Conservation (phyloP, 2,888 invertebrate genomes). For the Zelleria hepariella region DNA sequence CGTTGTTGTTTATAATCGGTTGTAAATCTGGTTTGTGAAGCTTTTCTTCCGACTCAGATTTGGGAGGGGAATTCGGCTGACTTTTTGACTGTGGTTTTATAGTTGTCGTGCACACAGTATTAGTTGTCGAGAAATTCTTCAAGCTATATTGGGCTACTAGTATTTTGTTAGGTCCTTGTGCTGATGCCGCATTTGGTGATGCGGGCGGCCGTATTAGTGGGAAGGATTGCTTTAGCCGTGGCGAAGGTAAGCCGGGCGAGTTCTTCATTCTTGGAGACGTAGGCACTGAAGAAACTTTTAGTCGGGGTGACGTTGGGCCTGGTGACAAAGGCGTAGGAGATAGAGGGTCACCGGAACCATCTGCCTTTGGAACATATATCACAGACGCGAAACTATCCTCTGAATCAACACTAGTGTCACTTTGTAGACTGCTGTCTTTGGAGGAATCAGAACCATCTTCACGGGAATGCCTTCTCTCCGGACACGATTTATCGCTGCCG, state of each 20-base stretch:
- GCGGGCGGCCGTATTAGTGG: slow-evolving; percentile 73
- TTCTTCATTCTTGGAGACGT: slow-evolving; percentile 83
- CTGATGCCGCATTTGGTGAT: slow-evolving; percentile 69
- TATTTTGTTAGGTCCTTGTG: slow-evolving; percentile 70
- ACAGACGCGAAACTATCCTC: slow-evolving; percentile 95
- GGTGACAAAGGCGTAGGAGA: slow-evolving; percentile 75
- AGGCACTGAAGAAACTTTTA: slow-evolving; percentile 80
- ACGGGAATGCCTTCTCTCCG: slow-evolving; percentile 82
- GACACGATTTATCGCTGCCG: slow-evolving; percentile 50
- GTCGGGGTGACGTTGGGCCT: slow-evolving; percentile 74
- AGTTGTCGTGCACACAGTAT: slow-evolving; percentile 29
- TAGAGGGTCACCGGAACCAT: slow-evolving; percentile 70
- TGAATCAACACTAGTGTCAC: slow-evolving; percentile 94
- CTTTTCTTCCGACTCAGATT: slow-evolving; percentile 54
- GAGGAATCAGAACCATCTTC: slow-evolving; percentile 93
- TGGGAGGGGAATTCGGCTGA: slow-evolving; percentile 64
- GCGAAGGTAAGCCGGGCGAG: slow-evolving; percentile 77
- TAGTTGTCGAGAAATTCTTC: slow-evolving; percentile 58
- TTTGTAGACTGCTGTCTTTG: slow-evolving; percentile 91
- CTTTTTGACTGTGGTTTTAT: slow-evolving; percentile 60
- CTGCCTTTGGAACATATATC: slow-evolving; percentile 90
- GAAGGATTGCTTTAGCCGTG: slow-evolving; percentile 76
- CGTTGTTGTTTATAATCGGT: slow-evolving; percentile 38
- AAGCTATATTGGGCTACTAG: slow-evolving; percentile 72
- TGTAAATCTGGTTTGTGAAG: slow-evolving; percentile 34